A percentile compares a stretch with the other conserved stretches of the same genome.
These are phyloP conservation scores for human DNA, from an alignment of 2,113 vertebrate species.

Conservation along the genomic window GRCh38 chr9:41123501-41124000, in stretches of 20 bases:
- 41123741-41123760: accelerated
- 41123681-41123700: accelerated
- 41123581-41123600: background rate
- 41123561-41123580: accelerated
- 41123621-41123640: background rate
- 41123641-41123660: too few species aligned
- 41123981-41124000: background rate
- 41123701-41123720: too few species aligned
- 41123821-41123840: too few species aligned
- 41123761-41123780: background rate
- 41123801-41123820: background rate
- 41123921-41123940: too few species aligned
- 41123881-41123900: background rate
- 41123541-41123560: background rate
- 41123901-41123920: too few species aligned
- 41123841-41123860: background rate
- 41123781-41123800: accelerated
- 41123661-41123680: background rate
- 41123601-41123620: accelerated
- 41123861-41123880: background rate
- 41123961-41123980: accelerated
- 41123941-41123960: accelerated
- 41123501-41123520: background rate
- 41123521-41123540: accelerated
- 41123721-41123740: accelerated